A percentile compares a stretch with the other conserved stretches of the same genome.
Evolutionary conservation across 2,113 vertebrate genomes (phyloP).

Genomic region (Crypturellus undulatus): DNA sequence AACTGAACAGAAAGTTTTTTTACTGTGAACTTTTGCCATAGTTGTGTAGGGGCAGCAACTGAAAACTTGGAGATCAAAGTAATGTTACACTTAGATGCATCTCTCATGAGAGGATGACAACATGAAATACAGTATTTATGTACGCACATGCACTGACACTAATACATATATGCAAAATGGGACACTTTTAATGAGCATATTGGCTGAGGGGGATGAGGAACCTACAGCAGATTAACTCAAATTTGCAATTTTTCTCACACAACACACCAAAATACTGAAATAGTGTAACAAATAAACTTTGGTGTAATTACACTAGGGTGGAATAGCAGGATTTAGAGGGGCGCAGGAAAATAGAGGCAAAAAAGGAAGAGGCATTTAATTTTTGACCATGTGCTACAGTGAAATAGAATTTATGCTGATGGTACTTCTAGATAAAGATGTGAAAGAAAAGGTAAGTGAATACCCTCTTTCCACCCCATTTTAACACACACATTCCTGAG

Average conservation of each 20-base stretch:
- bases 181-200: neutral
- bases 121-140: neutral
- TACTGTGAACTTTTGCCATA: neutral
- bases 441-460: neutral
- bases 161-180: neutral
- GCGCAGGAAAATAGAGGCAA: neutral
- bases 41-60: neutral
- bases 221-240: neutral
- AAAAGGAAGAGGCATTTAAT: neutral
- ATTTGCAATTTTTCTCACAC: neutral
- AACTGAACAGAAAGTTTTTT: neutral
- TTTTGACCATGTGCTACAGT: neutral
- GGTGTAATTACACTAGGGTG: neutral
- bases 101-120: neutral
- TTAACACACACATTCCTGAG: neutral
- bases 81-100: neutral
- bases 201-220: neutral
- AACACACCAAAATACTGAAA: neutral
- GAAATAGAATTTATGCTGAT: neutral
- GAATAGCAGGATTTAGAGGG: neutral
- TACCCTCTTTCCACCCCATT: neutral
- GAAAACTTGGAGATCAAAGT: slow-evolving; percentile 41
- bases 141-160: neutral
- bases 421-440: neutral
- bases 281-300: neutral